Evolutionary conservation across 2,113 vertebrate genomes (phyloP).

Genomic region (Syngnathoides biaculeatus): DNA sequence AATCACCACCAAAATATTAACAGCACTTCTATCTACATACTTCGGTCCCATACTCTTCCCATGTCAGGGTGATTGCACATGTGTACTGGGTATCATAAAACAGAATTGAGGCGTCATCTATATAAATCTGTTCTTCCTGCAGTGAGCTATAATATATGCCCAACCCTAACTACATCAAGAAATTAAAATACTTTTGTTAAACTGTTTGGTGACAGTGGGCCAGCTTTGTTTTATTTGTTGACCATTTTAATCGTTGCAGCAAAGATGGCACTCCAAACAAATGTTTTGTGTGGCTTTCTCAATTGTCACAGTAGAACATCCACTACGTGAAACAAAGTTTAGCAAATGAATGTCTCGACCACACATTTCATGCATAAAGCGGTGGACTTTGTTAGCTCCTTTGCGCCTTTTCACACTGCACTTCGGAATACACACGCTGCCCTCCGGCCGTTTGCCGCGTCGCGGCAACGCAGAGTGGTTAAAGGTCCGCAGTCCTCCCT

Average conservation of each 20-base stretch:
- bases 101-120: too few relatives aligned
- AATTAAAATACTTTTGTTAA: neutral
- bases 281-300: slow-evolving; percentile 22
- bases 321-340: slow-evolving; percentile 25
- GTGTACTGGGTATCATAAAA: too few relatives aligned
- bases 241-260: slow-evolving; percentile 42
- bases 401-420: too few relatives aligned
- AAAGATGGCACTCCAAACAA: slow-evolving; percentile 42
- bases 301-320: slow-evolving; percentile 28
- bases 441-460: too few relatives aligned
- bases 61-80: too few relatives aligned
- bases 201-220: slow-evolving; percentile 6
- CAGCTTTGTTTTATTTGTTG: slow-evolving; percentile 50
- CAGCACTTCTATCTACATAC: neutral
- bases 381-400: neutral
- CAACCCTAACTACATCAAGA: neutral
- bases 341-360: slow-evolving; percentile 24
- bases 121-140: neutral
- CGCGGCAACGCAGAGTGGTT: too few relatives aligned
- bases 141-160: too few relatives aligned
- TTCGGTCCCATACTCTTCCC: neutral
- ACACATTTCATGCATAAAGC: slow-evolving; percentile 27
- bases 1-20: neutral
- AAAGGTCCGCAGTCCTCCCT: too few relatives aligned
- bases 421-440: too few relatives aligned